phyloP scores from a whole-genome alignment of 2,888 invertebrate genomes.

The Macrophya alboannulata region DNA sequence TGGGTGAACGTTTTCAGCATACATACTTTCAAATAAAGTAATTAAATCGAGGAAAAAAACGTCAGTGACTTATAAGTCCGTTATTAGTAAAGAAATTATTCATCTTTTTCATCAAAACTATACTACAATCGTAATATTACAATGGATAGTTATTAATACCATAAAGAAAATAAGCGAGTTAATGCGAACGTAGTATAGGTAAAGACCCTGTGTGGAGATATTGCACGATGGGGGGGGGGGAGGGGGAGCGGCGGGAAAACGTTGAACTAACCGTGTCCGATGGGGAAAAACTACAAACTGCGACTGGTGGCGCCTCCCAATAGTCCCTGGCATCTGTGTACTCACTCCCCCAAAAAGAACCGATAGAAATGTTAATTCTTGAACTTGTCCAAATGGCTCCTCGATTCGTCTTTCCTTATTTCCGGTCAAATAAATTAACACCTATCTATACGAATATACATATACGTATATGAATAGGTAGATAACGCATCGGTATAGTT shows the following conservation, averaged over 20 bases:
- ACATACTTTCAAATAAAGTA: constrained; percentile 67
- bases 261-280: constrained; percentile 66
- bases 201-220: not conserved
- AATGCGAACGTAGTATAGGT: constrained; percentile 38
- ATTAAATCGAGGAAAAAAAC: not conserved
- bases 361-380: constrained; percentile 49
- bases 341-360: constrained; percentile 37
- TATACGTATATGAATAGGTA: not conserved
- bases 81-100: not conserved
- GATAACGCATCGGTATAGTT: not conserved
- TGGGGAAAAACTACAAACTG: constrained; percentile 67
- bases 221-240: constrained; percentile 40
- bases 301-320: constrained; percentile 74
- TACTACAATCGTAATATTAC: not conserved
- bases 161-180: not conserved
- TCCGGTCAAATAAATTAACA: not conserved
- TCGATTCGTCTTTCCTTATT: constrained; percentile 13
- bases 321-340: constrained; percentile 25
- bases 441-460: not conserved
- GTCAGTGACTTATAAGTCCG: too few relatives aligned
- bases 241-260: constrained; percentile 66
- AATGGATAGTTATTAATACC: not conserved
- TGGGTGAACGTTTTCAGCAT: constrained; percentile 73
- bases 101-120: not conserved
- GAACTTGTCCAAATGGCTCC: constrained; percentile 39